Evolutionary conservation across 2,797 vertebrate genomes (phyloP).

Genomic region (Poeciliopsis infans): DNA sequence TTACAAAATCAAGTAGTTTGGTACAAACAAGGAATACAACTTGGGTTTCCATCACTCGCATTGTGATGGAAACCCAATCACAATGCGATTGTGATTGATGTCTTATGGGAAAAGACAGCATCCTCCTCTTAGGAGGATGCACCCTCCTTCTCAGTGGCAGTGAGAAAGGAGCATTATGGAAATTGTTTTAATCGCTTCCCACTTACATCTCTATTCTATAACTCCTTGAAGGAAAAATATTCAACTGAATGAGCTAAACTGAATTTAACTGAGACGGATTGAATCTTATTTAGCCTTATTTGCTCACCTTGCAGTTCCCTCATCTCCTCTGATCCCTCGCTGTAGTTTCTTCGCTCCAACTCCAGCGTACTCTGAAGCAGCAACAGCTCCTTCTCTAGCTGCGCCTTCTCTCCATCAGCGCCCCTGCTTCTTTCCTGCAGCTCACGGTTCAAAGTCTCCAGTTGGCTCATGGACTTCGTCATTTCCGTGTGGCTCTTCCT

Average conservation of each 20-base stretch:
- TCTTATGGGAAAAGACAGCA: too few species aligned
- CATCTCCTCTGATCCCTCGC: conserved; percentile 96
- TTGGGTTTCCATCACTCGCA: too few species aligned
- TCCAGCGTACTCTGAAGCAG: conserved; percentile 93
- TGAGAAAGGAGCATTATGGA: not conserved
- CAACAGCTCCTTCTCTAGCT: conserved; percentile 91
- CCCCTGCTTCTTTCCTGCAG: conserved; percentile 91
- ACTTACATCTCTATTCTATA: not conserved
- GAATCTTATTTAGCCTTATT: not conserved
- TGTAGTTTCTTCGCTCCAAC: conserved; percentile 91
- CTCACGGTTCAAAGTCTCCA: conserved; percentile 92
- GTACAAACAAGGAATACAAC: too few species aligned
- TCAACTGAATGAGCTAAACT: not conserved
- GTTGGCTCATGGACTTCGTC: conserved; percentile 89
- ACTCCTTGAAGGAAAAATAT: not conserved
- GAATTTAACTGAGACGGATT: not conserved
- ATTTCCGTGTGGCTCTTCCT: conserved; percentile 95
- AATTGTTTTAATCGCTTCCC: not conserved
- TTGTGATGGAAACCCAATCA: too few species aligned
- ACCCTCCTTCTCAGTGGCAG: too few species aligned
- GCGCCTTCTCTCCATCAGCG: conserved; percentile 86
- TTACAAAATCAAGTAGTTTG: not conserved
- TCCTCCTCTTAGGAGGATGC: too few species aligned
- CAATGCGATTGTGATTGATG: too few species aligned
- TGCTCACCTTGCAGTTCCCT: conserved; percentile 92